A percentile compares a stretch with the other conserved stretches of the same genome.
These are phyloP conservation scores for Paratilapia polleni DNA, from an alignment of 2,113 vertebrate genomes.

Conservation along the genomic window DNA sequence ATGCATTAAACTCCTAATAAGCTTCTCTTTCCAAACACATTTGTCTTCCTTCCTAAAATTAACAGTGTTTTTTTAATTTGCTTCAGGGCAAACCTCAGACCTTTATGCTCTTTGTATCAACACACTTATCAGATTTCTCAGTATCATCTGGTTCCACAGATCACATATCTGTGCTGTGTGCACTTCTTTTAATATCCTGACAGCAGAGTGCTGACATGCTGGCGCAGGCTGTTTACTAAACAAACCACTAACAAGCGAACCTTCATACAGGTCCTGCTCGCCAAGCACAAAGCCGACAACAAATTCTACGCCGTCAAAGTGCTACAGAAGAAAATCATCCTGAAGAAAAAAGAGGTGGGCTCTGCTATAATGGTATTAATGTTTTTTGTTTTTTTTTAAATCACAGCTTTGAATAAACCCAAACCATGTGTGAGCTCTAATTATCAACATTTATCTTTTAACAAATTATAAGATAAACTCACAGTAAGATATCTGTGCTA, in stretches of 20 bases:
- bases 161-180: constrained; percentile 32
- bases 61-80: not conserved
- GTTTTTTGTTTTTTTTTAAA: not conserved
- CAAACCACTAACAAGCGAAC: constrained; percentile 57
- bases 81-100: not conserved
- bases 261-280: constrained; percentile 89
- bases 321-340: constrained; percentile 95
- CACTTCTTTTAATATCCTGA: constrained; percentile 25
- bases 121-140: constrained; percentile 35
- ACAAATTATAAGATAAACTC: not conserved
- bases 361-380: not conserved
- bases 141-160: constrained; percentile 56
- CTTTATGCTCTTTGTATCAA: constrained; percentile 8
- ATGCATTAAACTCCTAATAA: not conserved
- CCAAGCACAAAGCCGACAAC: constrained; percentile 91
- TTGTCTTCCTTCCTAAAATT: too few relatives aligned
- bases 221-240: constrained; percentile 63
- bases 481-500: not conserved
- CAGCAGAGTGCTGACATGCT: constrained; percentile 25
- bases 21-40: too few relatives aligned
- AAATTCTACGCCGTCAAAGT: constrained; percentile 97
- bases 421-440: not conserved
- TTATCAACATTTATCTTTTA: not conserved
- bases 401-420: too few relatives aligned
- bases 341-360: constrained; percentile 95